phyloP scores from a whole-genome alignment of 2,888 invertebrate species.

The Hetaerina titia region DNA sequence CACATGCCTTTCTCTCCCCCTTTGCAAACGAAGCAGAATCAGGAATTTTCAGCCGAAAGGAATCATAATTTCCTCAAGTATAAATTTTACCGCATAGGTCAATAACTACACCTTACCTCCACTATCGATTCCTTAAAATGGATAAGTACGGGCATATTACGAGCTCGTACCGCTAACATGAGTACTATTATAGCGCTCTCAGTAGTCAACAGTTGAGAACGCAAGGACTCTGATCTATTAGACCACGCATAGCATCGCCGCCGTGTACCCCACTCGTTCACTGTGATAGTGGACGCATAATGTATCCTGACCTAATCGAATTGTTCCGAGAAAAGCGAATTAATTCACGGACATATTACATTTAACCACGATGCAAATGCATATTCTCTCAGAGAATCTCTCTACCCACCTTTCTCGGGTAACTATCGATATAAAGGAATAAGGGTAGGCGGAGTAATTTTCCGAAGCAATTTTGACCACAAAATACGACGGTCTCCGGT shows the following conservation, averaged over 20 bases:
- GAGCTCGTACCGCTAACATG: not conserved
- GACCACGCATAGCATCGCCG: not conserved
- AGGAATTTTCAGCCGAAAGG: not conserved
- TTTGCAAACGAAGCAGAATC: not conserved
- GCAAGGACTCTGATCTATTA: not conserved
- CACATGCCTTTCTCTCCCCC: not conserved
- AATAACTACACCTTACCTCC: not conserved
- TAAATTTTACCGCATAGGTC: not conserved
- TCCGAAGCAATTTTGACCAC: too few relatives aligned
- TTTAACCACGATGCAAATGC: too few relatives aligned
- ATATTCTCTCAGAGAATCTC: too few relatives aligned
- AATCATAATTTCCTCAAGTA: not conserved
- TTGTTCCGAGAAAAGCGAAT: not conserved
- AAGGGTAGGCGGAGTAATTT: too few relatives aligned
- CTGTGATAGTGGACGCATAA: not conserved
- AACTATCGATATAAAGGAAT: too few relatives aligned
- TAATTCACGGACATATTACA: not conserved
- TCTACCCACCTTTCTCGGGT: too few relatives aligned
- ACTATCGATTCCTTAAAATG: not conserved
- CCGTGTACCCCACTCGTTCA: too few relatives aligned
- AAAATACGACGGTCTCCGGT: too few relatives aligned
- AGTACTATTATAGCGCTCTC: not conserved
- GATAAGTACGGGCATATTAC: not conserved
- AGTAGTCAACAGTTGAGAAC: not conserved
- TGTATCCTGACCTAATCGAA: not conserved